Base-by-base conservation (phyloP, 2,888 invertebrate genomes). In the Griposia aprilina region DNA sequence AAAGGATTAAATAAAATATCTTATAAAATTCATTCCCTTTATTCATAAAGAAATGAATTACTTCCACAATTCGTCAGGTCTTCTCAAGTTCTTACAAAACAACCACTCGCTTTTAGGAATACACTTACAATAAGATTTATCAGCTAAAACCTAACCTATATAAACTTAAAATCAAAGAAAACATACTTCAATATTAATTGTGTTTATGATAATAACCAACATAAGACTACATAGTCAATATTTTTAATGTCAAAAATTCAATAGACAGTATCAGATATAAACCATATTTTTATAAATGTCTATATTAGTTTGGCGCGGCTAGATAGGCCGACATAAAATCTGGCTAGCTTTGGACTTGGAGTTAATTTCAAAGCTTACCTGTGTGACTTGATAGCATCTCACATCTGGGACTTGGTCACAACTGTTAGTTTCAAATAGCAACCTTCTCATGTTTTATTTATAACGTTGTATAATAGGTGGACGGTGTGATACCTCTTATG, bases 11-110 rank as follows among this genome's bases (percentile, higher is more conserved):
- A 71, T 77, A 62, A 81, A 81, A 78, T 15, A 23, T 23, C 17
- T 65, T n/a, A 36, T 71, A 60, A 55, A 63, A 80, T 68, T 83
- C 80, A 87, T 87, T 77, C 67, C 60, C 70, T 87, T 88, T 88
- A 88, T 82, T 87, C 57, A 62, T 57, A 81, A 85, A 86, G 84
- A 81, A 87, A 88, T 83, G 80, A 86, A 84, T 75, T 70, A 67
- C 62, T 82, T 81, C 48, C 76, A 83, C 72, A 84, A 80, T 65
- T 78, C 71, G 69, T 78, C 79, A 87, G 30, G 30, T 75, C 62
- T 66, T 78, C 65, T 70, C 45, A 81, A 70, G n/a, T 70, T 76
- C 78, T 76, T 65, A 84, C 74, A 74, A 82, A 80, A 84, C 70
- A 66, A 75, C 67, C 74, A 76, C 60, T 77, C 75, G 41, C 68